phyloP scores from a whole-genome alignment of 2,113 vertebrate genomes.

The Myiozetetes cayanensis region DNA sequence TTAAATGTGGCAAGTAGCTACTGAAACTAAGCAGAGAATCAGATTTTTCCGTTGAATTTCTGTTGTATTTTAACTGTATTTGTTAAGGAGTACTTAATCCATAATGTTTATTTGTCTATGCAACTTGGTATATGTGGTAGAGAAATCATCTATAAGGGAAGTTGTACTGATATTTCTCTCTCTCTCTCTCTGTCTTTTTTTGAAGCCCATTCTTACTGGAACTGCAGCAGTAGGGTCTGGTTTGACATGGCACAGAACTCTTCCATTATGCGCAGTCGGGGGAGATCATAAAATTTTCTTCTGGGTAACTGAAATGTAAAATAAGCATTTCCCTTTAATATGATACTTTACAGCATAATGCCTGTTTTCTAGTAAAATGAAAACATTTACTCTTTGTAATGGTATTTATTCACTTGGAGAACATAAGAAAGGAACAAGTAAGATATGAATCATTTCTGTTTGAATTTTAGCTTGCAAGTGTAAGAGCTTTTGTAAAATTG shows the following conservation, averaged over 20 bases:
- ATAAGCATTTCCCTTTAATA: neutral
- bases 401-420: neutral
- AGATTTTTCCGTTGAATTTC: neutral
- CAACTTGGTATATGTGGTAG: neutral
- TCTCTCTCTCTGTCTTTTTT: neutral
- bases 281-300: conserved; percentile 92
- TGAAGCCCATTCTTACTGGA: conserved; percentile 86
- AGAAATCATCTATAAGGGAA: neutral
- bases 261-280: conserved; percentile 89
- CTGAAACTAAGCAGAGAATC: neutral
- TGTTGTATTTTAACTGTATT: neutral
- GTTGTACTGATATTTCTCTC: neutral
- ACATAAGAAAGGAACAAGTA: neutral
- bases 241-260: conserved; percentile 92
- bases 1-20: neutral
- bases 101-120: neutral
- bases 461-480: neutral
- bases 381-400: neutral
- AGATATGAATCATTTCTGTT: neutral
- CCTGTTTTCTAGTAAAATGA: neutral
- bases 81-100: neutral
- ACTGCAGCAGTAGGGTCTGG: conserved; percentile 86
- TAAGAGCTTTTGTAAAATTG: neutral
- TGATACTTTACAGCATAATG: neutral
- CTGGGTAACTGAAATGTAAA: conserved; percentile 95